Conservation (phyloP, 2,113 vertebrate species). For the Columbina picui region DNA sequence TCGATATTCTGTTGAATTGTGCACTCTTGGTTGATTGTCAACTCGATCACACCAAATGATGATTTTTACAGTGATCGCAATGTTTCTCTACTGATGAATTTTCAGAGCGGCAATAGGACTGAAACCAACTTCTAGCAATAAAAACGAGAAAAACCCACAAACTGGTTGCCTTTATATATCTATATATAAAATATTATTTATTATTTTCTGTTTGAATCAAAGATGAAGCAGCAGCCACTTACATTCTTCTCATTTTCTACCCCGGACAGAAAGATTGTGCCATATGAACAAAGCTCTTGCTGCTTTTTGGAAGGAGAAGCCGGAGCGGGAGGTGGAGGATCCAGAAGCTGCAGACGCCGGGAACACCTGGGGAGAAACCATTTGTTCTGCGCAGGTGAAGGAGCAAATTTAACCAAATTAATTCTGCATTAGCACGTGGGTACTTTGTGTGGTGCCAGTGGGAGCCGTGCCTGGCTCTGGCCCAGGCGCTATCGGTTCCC, state of each 20-base stretch:
- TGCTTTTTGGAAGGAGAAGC: rapidly evolving
- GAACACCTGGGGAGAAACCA: not conserved
- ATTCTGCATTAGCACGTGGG: not conserved
- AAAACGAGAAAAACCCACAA: constrained; percentile 57
- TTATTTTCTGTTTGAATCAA: not conserved
- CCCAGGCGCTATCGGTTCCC: constrained; percentile 26
- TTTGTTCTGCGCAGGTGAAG: not conserved
- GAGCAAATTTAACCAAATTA: not conserved
- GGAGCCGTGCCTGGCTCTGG: constrained; percentile 32
- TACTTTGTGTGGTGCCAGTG: not conserved
- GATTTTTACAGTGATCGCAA: constrained; percentile 66
- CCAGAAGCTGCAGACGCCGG: not conserved
- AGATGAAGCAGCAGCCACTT: not conserved
- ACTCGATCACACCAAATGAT: constrained; percentile 64
- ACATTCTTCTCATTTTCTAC: not conserved
- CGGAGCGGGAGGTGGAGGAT: not conserved
- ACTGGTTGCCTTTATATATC: not conserved
- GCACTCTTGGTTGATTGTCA: constrained; percentile 59
- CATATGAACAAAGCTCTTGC: rapidly evolving
- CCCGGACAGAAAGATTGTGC: not conserved
- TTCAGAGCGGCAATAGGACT: constrained; percentile 73
- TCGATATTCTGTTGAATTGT: constrained; percentile 62
- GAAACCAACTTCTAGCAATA: constrained; percentile 81
- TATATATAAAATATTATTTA: not conserved
- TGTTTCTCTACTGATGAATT: constrained; percentile 69